Conservation (phyloP, 1,140 invertebrate species). For the Agraylea sexmaculata region DNA sequence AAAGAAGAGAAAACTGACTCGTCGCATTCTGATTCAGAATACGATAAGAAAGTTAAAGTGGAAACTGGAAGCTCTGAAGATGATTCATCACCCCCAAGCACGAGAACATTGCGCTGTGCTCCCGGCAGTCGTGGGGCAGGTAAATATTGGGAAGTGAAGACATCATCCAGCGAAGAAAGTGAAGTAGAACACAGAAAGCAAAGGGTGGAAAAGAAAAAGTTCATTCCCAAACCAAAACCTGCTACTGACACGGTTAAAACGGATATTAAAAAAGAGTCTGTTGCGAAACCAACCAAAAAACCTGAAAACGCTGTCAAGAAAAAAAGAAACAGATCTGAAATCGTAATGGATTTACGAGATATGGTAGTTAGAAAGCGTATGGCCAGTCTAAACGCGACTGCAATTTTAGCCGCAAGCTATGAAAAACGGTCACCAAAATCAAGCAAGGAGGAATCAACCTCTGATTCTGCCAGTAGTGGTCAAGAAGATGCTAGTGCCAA, state of each 20-base stretch:
- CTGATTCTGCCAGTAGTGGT: conserved; percentile 41
- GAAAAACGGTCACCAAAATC: conserved; percentile 56
- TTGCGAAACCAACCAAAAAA: conserved; percentile 23
- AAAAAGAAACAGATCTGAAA: conserved; percentile 44
- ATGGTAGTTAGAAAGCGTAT: conserved; percentile 83
- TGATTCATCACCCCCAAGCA: conserved; percentile 33
- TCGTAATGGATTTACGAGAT: conserved; percentile 74
- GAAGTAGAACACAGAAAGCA: conserved; percentile 35
- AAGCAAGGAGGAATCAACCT: conserved; percentile 40
- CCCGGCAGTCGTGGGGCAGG: conserved; percentile 63
- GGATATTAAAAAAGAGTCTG: conserved; percentile 22
- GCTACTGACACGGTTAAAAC: conserved; percentile 34
- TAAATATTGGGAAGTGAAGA: conserved; percentile 70
- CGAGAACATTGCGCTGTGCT: conserved; percentile 53
- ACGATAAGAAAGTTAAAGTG: conserved; percentile 33
- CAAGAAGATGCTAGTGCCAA: conserved; percentile 31
- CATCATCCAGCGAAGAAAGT: conserved; percentile 43
- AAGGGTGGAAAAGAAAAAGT: conserved; percentile 32
- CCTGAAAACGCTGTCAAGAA: conserved; percentile 33
- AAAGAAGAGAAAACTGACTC: conserved; percentile 33
- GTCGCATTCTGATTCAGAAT: conserved; percentile 39
- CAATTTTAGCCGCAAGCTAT: conserved; percentile 83
- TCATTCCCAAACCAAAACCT: conserved; percentile 23
- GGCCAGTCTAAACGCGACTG: conserved; percentile 86
- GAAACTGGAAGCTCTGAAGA: conserved; percentile 37